These are phyloP conservation scores for Lycaon pictus DNA, from an alignment of 2,113 vertebrate genomes.

Conservation along the genomic window DNA sequence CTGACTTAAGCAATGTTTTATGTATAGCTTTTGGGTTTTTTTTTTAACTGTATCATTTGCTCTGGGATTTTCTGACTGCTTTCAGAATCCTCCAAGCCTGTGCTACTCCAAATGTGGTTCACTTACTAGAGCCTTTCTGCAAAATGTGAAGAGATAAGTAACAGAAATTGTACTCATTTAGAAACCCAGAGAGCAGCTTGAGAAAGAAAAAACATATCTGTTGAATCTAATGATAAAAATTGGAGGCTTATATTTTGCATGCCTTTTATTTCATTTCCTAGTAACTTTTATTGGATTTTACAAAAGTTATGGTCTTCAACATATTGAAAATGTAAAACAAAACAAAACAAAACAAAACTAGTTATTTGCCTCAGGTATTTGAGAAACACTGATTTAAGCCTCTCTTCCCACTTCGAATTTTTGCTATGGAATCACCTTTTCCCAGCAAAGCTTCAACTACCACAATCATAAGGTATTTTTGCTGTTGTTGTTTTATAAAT, in stretches of 20 bases:
- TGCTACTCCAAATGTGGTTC: not conserved
- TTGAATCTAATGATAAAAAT: not conserved
- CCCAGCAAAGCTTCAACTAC: not conserved
- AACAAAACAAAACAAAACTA: not conserved
- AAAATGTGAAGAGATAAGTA: not conserved
- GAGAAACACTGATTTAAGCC: not conserved
- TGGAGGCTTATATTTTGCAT: not conserved
- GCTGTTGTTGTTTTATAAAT: not conserved
- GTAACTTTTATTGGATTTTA: not conserved
- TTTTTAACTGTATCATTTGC: not conserved
- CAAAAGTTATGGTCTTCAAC: not conserved
- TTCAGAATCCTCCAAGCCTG: not conserved
- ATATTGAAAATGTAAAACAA: not conserved
- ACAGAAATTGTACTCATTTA: not conserved
- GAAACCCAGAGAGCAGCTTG: not conserved
- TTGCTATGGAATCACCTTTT: not conserved
- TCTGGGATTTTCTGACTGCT: not conserved
- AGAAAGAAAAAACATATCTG: not conserved
- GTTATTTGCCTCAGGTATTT: not conserved
- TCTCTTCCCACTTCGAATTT: not conserved
- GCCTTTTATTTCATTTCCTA: not conserved
- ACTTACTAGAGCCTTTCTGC: not conserved
- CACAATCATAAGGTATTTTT: not conserved
- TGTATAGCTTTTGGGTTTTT: not conserved
- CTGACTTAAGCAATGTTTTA: not conserved